These are phyloP conservation scores for Cryptocheilus praepositus DNA, from an alignment of 2,888 invertebrate genomes.

Conservation along the genomic window DNA sequence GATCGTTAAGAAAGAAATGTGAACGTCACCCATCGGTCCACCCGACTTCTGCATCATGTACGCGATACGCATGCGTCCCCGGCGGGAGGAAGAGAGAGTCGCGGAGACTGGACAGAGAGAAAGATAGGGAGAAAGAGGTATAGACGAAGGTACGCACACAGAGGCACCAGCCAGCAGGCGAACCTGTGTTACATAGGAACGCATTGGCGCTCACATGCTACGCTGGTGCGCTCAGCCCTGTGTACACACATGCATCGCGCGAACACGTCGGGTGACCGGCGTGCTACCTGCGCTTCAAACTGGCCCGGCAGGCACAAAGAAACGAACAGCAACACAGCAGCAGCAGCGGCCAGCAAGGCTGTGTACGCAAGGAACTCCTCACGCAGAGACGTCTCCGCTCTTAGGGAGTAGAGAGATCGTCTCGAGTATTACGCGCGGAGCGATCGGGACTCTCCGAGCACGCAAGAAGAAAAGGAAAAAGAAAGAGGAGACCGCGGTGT, in stretches of 20 bases:
- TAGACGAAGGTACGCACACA: conserved; percentile 14
- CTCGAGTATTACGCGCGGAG: conserved; percentile 40
- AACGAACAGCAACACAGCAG: conserved; percentile 35
- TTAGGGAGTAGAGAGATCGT: conserved; percentile 12
- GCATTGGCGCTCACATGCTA: background rate
- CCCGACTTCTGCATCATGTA: background rate
- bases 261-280: conserved; percentile 21
- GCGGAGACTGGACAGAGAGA: conserved; percentile 3
- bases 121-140: conserved; percentile 25
- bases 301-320: conserved; percentile 56
- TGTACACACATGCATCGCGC: conserved; percentile 11
- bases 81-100: conserved; percentile 21
- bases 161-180: conserved; percentile 8
- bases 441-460: conserved; percentile 33
- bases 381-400: conserved; percentile 12
- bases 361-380: conserved; percentile 3
- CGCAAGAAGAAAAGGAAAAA: conserved; percentile 8
- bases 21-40: conserved; percentile 7
- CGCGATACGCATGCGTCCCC: conserved; percentile 32
- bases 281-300: conserved; percentile 61
- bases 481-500: background rate
- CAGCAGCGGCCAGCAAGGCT: conserved; percentile 28
- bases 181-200: too few species aligned
- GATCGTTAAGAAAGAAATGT: conserved; percentile 6
- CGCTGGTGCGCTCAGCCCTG: too few species aligned